These are phyloP conservation scores for Cerceris ruficornis DNA, from an alignment of 2,888 invertebrate species.

Conservation along the genomic window DNA sequence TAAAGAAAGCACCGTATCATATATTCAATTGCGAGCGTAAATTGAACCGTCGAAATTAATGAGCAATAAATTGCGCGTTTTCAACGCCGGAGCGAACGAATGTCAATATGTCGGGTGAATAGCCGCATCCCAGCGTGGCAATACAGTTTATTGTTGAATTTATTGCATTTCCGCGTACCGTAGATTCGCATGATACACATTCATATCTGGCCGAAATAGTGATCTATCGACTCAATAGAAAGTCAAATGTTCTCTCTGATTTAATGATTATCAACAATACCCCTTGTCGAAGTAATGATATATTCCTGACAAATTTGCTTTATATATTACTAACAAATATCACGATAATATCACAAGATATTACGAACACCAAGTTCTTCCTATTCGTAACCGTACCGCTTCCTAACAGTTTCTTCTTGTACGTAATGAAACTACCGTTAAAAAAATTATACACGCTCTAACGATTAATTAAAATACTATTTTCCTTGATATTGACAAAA, in stretches of 20 bases:
- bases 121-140: constrained; percentile 37
- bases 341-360: not conserved
- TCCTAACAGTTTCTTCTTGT: not conserved
- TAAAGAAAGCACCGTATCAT: constrained; percentile 49
- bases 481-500: constrained; percentile 7
- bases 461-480: constrained; percentile 38
- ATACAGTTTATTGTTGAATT: constrained; percentile 60
- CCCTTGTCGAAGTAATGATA: constrained; percentile 4
- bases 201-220: constrained; percentile 41
- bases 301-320: constrained; percentile 6
- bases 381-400: too few relatives aligned
- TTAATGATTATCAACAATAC: constrained; percentile 39
- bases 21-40: constrained; percentile 46
- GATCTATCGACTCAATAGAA: constrained; percentile 54
- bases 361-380: not conserved
- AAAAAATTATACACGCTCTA: constrained; percentile 34
- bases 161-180: constrained; percentile 50
- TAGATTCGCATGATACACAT: constrained; percentile 41
- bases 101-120: constrained; percentile 55
- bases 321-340: constrained; percentile 15
- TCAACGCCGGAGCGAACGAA: constrained; percentile 50
- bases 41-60: constrained; percentile 54
- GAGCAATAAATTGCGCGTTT: constrained; percentile 53
- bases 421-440: constrained; percentile 12
- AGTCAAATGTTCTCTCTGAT: constrained; percentile 44